A percentile compares a stretch with the other conserved stretches of the same genome.
Conservation (phyloP, 2,888 invertebrate genomes). For the Helleia helle region DNA sequence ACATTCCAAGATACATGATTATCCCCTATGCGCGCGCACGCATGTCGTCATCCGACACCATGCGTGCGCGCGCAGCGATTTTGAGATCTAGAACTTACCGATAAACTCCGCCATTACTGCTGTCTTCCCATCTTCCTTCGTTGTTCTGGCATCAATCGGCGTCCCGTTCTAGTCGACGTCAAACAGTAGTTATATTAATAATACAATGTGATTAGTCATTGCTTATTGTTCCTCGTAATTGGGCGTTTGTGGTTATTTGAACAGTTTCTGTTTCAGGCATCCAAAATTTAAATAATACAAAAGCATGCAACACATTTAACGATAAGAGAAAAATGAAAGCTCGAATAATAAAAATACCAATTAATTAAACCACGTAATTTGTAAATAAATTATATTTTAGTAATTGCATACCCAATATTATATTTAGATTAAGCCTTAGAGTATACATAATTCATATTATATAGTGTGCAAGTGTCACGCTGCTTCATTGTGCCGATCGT, state of each 20-base stretch:
- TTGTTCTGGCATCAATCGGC: slow-evolving; percentile 27
- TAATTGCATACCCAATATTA: too few species aligned
- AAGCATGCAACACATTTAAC: background rate
- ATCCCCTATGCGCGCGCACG: slow-evolving; percentile 68
- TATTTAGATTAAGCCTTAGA: too few species aligned
- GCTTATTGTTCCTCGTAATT: background rate
- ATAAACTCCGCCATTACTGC: slow-evolving; percentile 26
- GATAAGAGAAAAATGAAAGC: too few species aligned
- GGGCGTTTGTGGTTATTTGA: background rate
- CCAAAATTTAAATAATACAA: background rate
- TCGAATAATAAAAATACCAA: too few species aligned
- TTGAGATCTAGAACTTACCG: slow-evolving; percentile 75
- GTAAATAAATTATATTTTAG: too few species aligned
- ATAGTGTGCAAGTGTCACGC: too few species aligned
- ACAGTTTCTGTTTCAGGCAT: background rate
- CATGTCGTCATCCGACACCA: slow-evolving; percentile 33
- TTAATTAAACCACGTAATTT: too few species aligned
- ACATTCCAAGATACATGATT: slow-evolving; percentile 76
- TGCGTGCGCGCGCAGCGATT: slow-evolving; percentile 68
- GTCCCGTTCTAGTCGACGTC: slow-evolving; percentile 43
- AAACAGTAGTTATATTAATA: slow-evolving; percentile 18
- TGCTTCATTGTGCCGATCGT: too few species aligned
- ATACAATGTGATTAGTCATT: background rate
- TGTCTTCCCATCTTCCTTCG: slow-evolving; percentile 24
- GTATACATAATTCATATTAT: too few species aligned